Evolutionary conservation across 2,797 vertebrate species (phyloP), one percentile per base, ranked within the genome.

Genomic region (Pelochelys cantorii): DNA sequence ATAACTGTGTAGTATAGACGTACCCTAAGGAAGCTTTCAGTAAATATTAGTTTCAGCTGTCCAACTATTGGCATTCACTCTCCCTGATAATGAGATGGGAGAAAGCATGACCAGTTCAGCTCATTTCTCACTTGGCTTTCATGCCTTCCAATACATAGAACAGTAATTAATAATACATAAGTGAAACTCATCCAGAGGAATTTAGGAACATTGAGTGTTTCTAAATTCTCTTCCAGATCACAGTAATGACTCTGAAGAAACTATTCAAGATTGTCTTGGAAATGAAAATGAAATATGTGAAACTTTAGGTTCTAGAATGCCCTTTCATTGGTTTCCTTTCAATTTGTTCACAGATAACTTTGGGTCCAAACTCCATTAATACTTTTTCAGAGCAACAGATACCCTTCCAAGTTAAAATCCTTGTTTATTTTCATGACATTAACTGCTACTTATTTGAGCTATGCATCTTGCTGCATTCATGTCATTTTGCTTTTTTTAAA

Each of bases 361-460:
- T 84, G 85, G 27, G 14, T 59, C 77, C 60, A 84, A 79, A 37
- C 77, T 83, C 20, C 42, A 14, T 2, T 86, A n/a, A 75, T 86
- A 56, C 86, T 82, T 95, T 48, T 92, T 91, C 83, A 93, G 68
- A 57, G 87, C 68, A 90, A 54, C 83, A 94, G 87, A 48, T 88
- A 53, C 7, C 57, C 90, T 93, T 91, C 90, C 65, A 52, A 59
- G 17, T 83, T 80, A 79, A 92, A 78, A 56, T 4, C 14, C 59
- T 83, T 37, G 12, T 0, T 59, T 85, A 60, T 86, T 91, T 85
- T 94, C 15, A 83, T 56, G 54, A 79, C 9, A 42, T 82, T 68
- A 93, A 54, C 53, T 56, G 31, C 20, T 85, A 68, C 83, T 57
- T 81, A 29, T 86, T 75, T 81, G 25, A 83, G 57, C 68, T 82